Evolutionary conservation across 1,140 invertebrate genomes (phyloP).

Genomic region (Tetragonula clypearis): DNA sequence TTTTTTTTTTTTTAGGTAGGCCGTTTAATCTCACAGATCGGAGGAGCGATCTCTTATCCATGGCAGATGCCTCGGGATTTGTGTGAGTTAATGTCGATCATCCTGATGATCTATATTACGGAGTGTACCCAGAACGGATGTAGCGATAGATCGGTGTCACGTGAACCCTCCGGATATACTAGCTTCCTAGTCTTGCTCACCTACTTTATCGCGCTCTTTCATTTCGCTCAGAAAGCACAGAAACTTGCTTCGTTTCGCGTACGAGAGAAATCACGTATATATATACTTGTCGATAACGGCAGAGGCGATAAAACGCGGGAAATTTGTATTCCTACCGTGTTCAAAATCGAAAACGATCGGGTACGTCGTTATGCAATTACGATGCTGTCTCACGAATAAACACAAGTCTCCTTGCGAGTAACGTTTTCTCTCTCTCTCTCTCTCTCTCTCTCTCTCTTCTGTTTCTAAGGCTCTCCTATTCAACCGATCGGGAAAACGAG

Average conservation of each 20-base stretch:
- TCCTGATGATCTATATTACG: conserved; percentile 68
- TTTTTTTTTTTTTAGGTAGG: background rate
- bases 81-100: conserved; percentile 55
- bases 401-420: background rate
- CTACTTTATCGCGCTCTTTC: conserved; percentile 73
- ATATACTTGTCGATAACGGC: background rate
- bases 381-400: background rate
- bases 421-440: background rate
- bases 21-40: background rate
- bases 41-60: background rate
- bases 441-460: too few relatives aligned
- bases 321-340: background rate
- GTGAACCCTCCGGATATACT: conserved; percentile 78
- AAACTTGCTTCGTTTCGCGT: conserved; percentile 33
- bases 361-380: background rate
- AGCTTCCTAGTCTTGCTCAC: conserved; percentile 78
- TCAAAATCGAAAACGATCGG: background rate
- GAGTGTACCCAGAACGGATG: conserved; percentile 74
- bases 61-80: conserved; percentile 40
- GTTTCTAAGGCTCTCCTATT: background rate
- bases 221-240: conserved; percentile 65
- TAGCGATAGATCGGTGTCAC: conserved; percentile 77
- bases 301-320: background rate
- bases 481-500: background rate
- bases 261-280: too few relatives aligned